Conservation (phyloP, 2,797 vertebrate species). For the Galaxias olidus region DNA sequence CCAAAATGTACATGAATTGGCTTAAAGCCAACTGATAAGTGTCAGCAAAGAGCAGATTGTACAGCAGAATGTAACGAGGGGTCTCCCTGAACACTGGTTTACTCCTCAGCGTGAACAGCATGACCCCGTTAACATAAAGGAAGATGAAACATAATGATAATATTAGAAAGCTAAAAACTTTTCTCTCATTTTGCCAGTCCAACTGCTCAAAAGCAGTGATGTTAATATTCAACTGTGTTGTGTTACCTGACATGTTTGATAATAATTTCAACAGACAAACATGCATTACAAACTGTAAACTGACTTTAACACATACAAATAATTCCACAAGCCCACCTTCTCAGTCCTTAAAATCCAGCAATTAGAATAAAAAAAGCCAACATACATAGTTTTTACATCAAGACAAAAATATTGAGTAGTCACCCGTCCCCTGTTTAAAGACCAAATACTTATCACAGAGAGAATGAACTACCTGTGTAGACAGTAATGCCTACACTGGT, state of each 20-base stretch:
- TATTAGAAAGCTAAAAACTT: neutral
- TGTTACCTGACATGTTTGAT: no score
- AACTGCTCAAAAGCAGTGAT: neutral
- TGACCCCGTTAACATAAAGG: conserved; percentile 49
- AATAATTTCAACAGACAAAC: no score
- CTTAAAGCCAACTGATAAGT: conserved; percentile 40
- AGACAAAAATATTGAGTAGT: neutral
- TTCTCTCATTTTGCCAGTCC: neutral
- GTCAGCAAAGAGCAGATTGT: conserved; percentile 57
- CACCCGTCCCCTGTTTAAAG: neutral
- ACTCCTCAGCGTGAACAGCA: conserved; percentile 54
- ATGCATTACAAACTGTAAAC: no score
- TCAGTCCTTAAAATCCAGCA: no score
- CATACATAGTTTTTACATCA: no score
- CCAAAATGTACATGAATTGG: conserved; percentile 33
- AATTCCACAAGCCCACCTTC: no score
- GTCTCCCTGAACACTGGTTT: conserved; percentile 55
- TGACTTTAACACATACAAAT: no score
- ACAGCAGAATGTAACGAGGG: conserved; percentile 54
- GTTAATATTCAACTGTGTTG: neutral
- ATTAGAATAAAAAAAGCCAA: no score
- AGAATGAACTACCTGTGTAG: neutral
- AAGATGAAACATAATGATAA: conserved; percentile 33
- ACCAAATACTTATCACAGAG: neutral
- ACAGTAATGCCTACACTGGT: neutral